Conservation (phyloP, 37 sponge, comb jelly and placozoan genomes). For the Halisarca cf. caerulea region DNA sequence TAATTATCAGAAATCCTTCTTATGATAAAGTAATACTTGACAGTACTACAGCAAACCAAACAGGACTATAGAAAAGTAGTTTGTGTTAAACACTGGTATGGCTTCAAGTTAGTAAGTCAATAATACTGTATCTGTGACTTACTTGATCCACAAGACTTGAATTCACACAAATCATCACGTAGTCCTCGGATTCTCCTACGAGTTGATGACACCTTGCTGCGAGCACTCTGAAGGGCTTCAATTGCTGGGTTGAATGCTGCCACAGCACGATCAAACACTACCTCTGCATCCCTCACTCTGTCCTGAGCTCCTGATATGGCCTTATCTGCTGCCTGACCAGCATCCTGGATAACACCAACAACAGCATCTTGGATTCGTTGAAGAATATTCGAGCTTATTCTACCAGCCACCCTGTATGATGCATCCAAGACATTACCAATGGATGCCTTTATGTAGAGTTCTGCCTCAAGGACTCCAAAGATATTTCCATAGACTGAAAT, state of each 20-base stretch:
- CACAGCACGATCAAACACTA: conserved; percentile 2
- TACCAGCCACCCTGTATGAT: conserved; percentile 2
- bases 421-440: neutral
- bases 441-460: neutral
- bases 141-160: no score
- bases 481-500: conserved; percentile 16
- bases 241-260: neutral
- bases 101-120: neutral
- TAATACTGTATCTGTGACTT: neutral
- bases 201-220: neutral
- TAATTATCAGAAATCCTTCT: no score
- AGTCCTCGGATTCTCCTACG: no score
- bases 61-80: no score
- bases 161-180: no score
- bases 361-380: neutral
- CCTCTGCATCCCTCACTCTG: neutral
- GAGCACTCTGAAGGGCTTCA: neutral
- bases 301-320: neutral
- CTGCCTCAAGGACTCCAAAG: conserved; percentile 1
- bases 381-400: neutral
- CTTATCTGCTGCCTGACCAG: neutral
- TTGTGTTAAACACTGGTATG: no score
- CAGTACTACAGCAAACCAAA: no score
- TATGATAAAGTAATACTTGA: no score
- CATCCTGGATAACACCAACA: neutral